Evolutionary conservation across 2,888 invertebrate species (phyloP).

Genomic region (Acheta domesticus): DNA sequence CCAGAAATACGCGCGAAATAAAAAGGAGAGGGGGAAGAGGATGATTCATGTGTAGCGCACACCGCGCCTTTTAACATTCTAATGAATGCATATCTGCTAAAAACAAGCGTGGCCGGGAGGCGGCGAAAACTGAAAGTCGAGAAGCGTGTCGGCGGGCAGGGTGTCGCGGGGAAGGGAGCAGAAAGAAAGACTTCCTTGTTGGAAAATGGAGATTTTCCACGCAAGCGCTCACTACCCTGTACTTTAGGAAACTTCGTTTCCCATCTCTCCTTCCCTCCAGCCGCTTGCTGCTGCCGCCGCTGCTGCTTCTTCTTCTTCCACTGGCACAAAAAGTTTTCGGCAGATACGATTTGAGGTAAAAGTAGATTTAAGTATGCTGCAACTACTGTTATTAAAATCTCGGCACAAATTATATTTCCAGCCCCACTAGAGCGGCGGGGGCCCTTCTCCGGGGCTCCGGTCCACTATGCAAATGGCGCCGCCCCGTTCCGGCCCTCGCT

Average conservation of each 20-base stretch:
- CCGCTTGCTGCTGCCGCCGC: neutral
- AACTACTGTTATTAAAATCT: slow-evolving; percentile 18
- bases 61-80: slow-evolving; percentile 9
- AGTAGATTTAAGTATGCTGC: slow-evolving; percentile 10
- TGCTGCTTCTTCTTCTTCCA: neutral
- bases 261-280: neutral
- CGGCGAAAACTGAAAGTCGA: slow-evolving; percentile 18
- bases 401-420: slow-evolving; percentile 18
- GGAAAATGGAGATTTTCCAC: slow-evolving; percentile 18
- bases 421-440: neutral
- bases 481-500: neutral
- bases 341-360: slow-evolving; percentile 6
- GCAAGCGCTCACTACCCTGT: slow-evolving; percentile 18
- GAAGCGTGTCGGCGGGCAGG: neutral
- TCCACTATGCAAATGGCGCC: slow-evolving; percentile 6
- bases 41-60: neutral
- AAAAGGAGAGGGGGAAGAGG: neutral
- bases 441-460: neutral
- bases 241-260: slow-evolving; percentile 9
- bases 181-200: slow-evolving; percentile 18
- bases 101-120: slow-evolving; percentile 11
- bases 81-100: slow-evolving; percentile 18
- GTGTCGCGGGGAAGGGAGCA: neutral
- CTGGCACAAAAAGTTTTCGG: neutral
- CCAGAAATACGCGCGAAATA: neutral